phyloP scores from a whole-genome alignment of 2,888 invertebrate genomes.

The Liodrosophila aerea region DNA sequence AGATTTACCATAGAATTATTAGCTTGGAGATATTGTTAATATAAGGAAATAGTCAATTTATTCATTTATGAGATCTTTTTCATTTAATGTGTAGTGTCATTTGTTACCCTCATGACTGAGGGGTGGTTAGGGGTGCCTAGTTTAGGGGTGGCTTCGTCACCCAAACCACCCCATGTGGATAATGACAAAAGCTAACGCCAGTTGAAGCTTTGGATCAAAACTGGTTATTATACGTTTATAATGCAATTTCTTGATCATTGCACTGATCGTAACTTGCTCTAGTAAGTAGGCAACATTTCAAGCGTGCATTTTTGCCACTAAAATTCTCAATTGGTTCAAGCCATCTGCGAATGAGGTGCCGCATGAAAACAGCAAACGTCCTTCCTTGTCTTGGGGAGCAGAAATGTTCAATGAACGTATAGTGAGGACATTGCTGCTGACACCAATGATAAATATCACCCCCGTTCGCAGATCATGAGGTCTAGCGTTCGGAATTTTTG shows the following conservation, averaged over 20 bases:
- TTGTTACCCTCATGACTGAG: constrained; percentile 32
- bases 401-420: constrained; percentile 92
- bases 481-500: constrained; percentile 90
- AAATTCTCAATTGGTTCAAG: constrained; percentile 67
- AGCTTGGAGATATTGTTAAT: not conserved
- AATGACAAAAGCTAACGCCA: not conserved
- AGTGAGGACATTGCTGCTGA: constrained; percentile 94
- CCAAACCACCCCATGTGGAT: not conserved
- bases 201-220: constrained; percentile 12
- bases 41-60: not conserved
- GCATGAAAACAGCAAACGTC: constrained; percentile 37
- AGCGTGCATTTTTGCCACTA: constrained; percentile 12
- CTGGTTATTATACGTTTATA: not conserved
- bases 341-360: constrained; percentile 14
- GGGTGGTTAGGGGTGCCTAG: too few relatives aligned
- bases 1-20: not conserved
- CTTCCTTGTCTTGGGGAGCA: constrained; percentile 94
- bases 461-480: constrained; percentile 61
- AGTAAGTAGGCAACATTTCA: constrained; percentile 4
- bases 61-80: not conserved
- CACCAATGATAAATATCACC: constrained; percentile 83
- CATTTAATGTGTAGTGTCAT: constrained; percentile 6
- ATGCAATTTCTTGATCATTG: constrained; percentile 20
- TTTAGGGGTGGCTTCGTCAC: too few relatives aligned
- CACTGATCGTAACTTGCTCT: constrained; percentile 11